Base-by-base conservation (phyloP, 2,888 invertebrate species). In the Bombylius discolor region DNA sequence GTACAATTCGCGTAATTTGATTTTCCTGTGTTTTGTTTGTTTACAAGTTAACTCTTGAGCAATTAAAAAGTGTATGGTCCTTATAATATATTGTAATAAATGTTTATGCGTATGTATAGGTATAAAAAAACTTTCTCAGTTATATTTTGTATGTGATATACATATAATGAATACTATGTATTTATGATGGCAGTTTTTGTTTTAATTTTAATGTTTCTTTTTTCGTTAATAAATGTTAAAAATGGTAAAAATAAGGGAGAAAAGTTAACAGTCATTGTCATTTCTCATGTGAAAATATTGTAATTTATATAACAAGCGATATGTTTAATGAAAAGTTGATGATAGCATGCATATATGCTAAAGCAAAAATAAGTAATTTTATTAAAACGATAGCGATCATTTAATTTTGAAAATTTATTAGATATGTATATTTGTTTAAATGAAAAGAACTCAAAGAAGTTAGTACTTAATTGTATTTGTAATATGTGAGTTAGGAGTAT, bases 41-140 rank as follows among this genome's bases (percentile, higher is more conserved):
- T 64, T 66, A 64, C 66, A 64, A 69, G 66, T 68, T 67, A 70
- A 66, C 67, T 66, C 63, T 67, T 64, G 68, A 71, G 69, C 71
- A 72, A 71, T 71, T 71, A 71, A 71, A 70, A 69, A 70, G 62
- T 49, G 53, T 48, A 47, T 44, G 47, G 42, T 53, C 31, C 48
- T 42, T 42, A 42, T 42, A 42, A 42, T 42, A 11, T 42, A 42
- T 4, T 11, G 11, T 11, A 4, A 42, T 36, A 9, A 8, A 36
- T 9, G 36, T 8, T 6, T 36, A 36, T 36, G 6, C 4, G 4
- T 36, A 4, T 36, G 9, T 9, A 8, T 8, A 1, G 9, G 4
- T 36, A 36, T 36, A 36, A 5, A n/a, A 9, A 48, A 3, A 36
- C 4, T 13, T 34, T 13, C 47, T 5, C 34, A 33, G 36, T 23